A percentile compares a stretch with the other conserved stretches of the same genome.
Conservation (phyloP, 2,888 invertebrate genomes). For the Tetheella fluctuosa region DNA sequence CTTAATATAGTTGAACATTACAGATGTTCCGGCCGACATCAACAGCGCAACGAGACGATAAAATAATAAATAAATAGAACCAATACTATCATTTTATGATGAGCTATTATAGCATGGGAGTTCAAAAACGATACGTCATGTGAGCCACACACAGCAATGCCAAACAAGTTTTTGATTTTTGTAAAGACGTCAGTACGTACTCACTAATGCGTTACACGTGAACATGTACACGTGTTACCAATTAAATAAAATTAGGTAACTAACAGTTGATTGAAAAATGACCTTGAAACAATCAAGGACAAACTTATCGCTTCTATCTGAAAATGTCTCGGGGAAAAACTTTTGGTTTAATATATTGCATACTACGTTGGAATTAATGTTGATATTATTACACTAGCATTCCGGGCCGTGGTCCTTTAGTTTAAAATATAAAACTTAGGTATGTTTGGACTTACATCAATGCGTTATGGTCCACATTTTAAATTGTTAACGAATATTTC, state of each 20-base stretch:
- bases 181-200: neutral
- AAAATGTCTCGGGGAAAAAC: neutral
- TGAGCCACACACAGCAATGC: neutral
- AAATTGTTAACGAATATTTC: too few species aligned
- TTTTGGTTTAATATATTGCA: too few species aligned
- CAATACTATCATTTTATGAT: neutral
- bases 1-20: conserved; percentile 29
- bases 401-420: too few species aligned
- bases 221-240: conserved; percentile 8
- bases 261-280: conserved; percentile 1
- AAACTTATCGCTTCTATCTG: neutral
- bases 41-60: conserved; percentile 19
- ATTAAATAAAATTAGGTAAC: neutral
- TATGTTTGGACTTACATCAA: too few species aligned
- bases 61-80: conserved; percentile 18
- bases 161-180: conserved; percentile 9
- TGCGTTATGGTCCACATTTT: too few species aligned
- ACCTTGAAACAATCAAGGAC: neutral
- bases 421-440: too few species aligned
- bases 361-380: too few species aligned
- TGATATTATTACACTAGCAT: too few species aligned
- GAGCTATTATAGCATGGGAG: neutral
- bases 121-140: conserved; percentile 8
- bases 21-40: neutral
- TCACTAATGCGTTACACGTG: conserved; percentile 11